phyloP scores from a whole-genome alignment of 2,797 vertebrate species.

The Danio jaintianensis region DNA sequence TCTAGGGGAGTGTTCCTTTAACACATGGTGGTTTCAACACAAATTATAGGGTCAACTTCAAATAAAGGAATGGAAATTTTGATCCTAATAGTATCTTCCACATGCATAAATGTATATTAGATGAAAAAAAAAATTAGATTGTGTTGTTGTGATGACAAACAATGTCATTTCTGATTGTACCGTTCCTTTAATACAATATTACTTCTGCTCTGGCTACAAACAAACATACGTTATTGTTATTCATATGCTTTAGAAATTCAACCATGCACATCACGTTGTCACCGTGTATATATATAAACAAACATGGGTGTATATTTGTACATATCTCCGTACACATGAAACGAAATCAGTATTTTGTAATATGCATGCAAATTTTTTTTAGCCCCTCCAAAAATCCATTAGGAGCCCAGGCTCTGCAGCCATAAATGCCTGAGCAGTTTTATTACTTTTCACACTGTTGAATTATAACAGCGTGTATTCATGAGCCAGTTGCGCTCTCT shows the following conservation, averaged over 20 bases:
- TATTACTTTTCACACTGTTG: constrained; percentile 56
- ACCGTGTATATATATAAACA: background rate
- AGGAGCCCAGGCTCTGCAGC: constrained; percentile 14
- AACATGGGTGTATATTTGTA: background rate
- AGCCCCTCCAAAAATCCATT: constrained; percentile 10
- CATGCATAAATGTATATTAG: too few relatives aligned
- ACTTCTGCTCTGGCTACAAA: background rate
- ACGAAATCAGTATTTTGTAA: constrained; percentile 19
- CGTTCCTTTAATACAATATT: constrained; percentile 1
- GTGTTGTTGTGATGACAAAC: too few relatives aligned
- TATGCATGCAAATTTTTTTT: background rate
- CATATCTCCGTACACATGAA: constrained; percentile 2
- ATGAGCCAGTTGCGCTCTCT: constrained; percentile 56
- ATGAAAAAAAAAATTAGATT: too few relatives aligned
- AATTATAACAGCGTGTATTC: constrained; percentile 57
- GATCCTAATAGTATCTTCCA: too few relatives aligned
- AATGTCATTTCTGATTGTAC: background rate
- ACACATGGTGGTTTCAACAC: too few relatives aligned
- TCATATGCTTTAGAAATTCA: constrained; percentile 17
- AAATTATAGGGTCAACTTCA: too few relatives aligned
- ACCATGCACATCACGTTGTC: background rate
- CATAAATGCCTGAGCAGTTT: constrained; percentile 38
- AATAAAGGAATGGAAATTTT: too few relatives aligned
- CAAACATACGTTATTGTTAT: background rate
- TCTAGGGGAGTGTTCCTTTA: too few relatives aligned